Conservation (phyloP, 2,797 vertebrate genomes). For the Brachymystax lenok region DNA sequence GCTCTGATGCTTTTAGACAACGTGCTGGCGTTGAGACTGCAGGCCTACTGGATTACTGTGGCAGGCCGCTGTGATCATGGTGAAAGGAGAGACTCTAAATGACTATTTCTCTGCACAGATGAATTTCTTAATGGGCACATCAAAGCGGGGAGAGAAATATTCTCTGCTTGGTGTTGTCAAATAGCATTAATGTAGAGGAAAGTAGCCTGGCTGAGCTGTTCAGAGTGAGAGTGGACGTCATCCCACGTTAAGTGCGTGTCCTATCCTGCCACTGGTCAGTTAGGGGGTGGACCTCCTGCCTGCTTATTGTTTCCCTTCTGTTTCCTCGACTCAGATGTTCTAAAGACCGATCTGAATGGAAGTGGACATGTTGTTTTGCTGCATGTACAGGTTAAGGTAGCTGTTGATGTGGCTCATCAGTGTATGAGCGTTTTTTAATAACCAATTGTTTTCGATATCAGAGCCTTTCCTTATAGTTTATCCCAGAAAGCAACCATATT, state of each 20-base stretch:
- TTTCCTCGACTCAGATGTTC: conserved; percentile 33
- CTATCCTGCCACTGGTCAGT: no score
- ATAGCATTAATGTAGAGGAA: conserved; percentile 60
- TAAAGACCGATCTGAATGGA: conserved; percentile 2
- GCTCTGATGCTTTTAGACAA: conserved; percentile 50
- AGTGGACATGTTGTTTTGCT: not conserved
- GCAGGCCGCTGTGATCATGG: conserved; percentile 59
- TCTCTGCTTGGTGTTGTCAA: conserved; percentile 57
- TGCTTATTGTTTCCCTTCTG: conserved; percentile 34
- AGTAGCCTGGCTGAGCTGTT: conserved; percentile 45
- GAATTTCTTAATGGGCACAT: conserved; percentile 70
- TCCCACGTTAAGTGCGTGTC: not conserved
- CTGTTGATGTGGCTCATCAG: conserved; percentile 13
- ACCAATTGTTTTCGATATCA: not conserved
- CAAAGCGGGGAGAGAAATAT: conserved; percentile 63
- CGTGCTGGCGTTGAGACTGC: conserved; percentile 40
- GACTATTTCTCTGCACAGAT: conserved; percentile 52
- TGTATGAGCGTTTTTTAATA: conserved; percentile 8
- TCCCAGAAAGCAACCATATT: conserved; percentile 14
- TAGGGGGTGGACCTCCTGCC: conserved; percentile 34
- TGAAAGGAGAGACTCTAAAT: conserved; percentile 59
- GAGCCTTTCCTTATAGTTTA: conserved; percentile 14
- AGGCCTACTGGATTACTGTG: conserved; percentile 46
- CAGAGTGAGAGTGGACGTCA: conserved; percentile 40
- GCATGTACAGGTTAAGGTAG: conserved; percentile 22